phyloP scores from a whole-genome alignment of 2,113 vertebrate species.

The Pyxicephalus adspersus region DNA sequence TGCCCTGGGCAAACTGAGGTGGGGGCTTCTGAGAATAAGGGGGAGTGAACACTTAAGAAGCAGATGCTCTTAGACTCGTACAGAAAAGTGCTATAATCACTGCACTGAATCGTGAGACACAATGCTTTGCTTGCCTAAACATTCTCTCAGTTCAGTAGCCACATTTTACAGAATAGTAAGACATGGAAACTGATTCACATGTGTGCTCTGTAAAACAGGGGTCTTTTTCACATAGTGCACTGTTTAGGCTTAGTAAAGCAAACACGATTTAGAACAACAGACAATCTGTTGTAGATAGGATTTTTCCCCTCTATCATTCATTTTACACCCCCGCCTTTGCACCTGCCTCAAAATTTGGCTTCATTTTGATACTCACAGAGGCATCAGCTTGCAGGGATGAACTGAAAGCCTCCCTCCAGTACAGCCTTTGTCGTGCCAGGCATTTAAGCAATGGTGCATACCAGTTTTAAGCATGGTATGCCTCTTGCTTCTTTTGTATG shows the following conservation, averaged over 20 bases:
- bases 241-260: constrained; percentile 74
- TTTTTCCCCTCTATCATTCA: constrained; percentile 51
- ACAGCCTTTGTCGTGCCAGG: constrained; percentile 74
- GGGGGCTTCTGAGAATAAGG: constrained; percentile 67
- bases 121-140: constrained; percentile 63
- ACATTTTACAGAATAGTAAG: constrained; percentile 69
- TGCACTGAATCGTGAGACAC: constrained; percentile 68
- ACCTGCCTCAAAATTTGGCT: constrained; percentile 81
- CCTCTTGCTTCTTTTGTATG: constrained; percentile 50
- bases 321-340: constrained; percentile 65
- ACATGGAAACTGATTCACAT: constrained; percentile 61
- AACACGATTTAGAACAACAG: constrained; percentile 72
- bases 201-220: constrained; percentile 50
- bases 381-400: constrained; percentile 78
- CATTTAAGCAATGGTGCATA: constrained; percentile 75
- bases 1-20: constrained; percentile 65
- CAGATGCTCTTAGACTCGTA: constrained; percentile 71
- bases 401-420: constrained; percentile 70
- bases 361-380: constrained; percentile 73
- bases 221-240: constrained; percentile 66
- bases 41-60: constrained; percentile 64
- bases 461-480: constrained; percentile 66
- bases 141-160: constrained; percentile 65
- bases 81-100: constrained; percentile 69
- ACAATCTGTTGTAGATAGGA: constrained; percentile 71